These are phyloP conservation scores for Scortum barcoo DNA, from an alignment of 2,113 vertebrate genomes.

Conservation along the genomic window DNA sequence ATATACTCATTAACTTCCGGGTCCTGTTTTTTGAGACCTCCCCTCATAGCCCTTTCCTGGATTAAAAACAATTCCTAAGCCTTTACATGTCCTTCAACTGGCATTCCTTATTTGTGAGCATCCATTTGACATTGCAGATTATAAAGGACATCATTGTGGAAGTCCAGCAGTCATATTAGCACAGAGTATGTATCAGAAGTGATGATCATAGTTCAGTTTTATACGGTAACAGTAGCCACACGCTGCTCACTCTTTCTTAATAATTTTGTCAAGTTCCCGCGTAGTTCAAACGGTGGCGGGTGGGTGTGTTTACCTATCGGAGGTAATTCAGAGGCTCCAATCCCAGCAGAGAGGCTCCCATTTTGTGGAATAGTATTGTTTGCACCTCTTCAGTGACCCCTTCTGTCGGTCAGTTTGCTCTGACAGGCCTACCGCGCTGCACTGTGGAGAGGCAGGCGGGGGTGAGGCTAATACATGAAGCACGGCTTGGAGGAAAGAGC, in stretches of 20 bases:
- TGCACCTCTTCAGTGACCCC: conserved; percentile 38
- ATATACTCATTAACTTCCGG: neutral
- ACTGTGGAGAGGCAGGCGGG: neutral
- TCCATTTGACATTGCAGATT: conserved; percentile 41
- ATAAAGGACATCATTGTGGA: neutral
- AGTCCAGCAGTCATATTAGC: neutral
- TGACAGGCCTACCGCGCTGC: conserved; percentile 13
- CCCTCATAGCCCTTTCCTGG: neutral
- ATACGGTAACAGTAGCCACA: neutral
- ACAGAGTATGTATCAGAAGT: conserved; percentile 23
- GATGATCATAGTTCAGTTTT: conserved; percentile 18
- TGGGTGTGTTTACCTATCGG: conserved; percentile 2
- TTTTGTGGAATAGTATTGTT: conserved; percentile 45
- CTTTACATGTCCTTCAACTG: neutral
- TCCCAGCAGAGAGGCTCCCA: conserved; percentile 5
- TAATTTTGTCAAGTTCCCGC: conserved; percentile 6
- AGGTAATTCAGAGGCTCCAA: neutral
- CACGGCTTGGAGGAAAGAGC: neutral
- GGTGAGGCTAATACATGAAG: conserved; percentile 5
- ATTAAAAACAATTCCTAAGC: neutral
- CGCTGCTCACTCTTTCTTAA: neutral
- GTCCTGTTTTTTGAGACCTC: neutral
- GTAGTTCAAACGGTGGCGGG: neutral
- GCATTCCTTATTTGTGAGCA: conserved; percentile 33
- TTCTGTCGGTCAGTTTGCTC: conserved; percentile 13